A percentile compares a stretch with the other conserved stretches of the same genome.
phyloP scores from a whole-genome alignment of 2,113 vertebrate genomes.

The Chloropsis hardwickii region DNA sequence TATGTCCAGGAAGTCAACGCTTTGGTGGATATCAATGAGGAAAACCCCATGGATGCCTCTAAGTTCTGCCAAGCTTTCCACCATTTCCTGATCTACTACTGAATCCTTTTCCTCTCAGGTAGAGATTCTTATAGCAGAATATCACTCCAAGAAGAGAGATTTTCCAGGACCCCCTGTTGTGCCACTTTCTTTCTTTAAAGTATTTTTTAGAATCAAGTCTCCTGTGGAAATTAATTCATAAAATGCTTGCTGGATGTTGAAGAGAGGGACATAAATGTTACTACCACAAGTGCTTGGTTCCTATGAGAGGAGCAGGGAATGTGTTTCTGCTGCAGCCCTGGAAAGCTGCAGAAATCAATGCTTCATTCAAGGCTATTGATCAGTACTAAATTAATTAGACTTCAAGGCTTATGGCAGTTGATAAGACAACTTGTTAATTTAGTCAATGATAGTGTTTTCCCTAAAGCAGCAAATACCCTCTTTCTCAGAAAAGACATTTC shows the following conservation, averaged over 20 bases:
- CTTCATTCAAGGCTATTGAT: conserved; percentile 85
- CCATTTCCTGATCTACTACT: neutral
- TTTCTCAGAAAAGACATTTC: conserved; percentile 76
- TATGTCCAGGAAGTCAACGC: neutral
- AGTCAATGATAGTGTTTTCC: conserved; percentile 84
- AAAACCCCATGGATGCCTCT: neutral
- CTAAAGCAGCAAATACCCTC: conserved; percentile 85
- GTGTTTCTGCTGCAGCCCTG: conserved; percentile 55
- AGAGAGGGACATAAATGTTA: conserved; percentile 13
- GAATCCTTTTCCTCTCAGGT: neutral
- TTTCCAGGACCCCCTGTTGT: neutral
- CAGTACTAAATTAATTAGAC: conserved; percentile 87
- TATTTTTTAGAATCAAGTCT: neutral
- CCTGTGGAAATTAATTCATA: neutral
- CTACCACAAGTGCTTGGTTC: neutral
- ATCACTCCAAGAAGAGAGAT: neutral
- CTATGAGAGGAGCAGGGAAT: neutral
- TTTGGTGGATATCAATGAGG: neutral
- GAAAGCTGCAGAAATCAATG: conserved; percentile 81
- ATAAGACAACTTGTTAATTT: conserved; percentile 88
- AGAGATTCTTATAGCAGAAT: neutral
- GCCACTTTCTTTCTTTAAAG: neutral
- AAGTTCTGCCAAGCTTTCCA: neutral
- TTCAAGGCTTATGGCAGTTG: conserved; percentile 82
- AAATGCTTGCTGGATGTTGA: neutral